These are phyloP conservation scores for Eumacrocentrus americanus DNA, from an alignment of 2,888 invertebrate species.

Conservation along the genomic window DNA sequence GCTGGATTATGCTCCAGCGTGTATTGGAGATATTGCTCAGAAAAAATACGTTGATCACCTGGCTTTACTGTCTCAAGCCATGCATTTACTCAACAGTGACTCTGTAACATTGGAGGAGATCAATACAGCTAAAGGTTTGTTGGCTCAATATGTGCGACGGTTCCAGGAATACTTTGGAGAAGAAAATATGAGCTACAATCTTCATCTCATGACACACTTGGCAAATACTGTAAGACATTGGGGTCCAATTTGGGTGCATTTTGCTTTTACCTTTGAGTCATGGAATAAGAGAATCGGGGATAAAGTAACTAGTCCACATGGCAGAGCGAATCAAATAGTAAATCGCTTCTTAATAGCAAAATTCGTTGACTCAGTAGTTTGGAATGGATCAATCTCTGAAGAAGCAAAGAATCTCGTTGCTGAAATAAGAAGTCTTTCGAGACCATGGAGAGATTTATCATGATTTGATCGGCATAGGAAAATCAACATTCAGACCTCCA, in stretches of 20 bases:
- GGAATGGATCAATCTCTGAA: background rate
- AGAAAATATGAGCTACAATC: conserved; percentile 20
- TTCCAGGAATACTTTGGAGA: conserved; percentile 14
- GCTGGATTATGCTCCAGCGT: conserved; percentile 20
- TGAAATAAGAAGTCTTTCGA: background rate
- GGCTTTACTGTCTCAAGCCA: conserved; percentile 16
- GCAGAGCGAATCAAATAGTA: conserved; percentile 3
- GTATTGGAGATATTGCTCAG: conserved; percentile 19
- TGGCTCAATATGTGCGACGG: conserved; percentile 12
- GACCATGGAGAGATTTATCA: background rate
- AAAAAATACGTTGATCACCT: conserved; percentile 11
- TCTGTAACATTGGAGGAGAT: conserved; percentile 16
- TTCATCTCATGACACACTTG: conserved; percentile 21
- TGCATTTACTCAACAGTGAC: conserved; percentile 15
- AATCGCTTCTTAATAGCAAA: conserved; percentile 3
- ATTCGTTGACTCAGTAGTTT: background rate
- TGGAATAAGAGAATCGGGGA: conserved; percentile 15
- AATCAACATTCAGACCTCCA: background rate
- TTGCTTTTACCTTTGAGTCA: conserved; percentile 24
- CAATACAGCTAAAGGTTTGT: background rate
- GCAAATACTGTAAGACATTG: conserved; percentile 10
- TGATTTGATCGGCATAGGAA: background rate
- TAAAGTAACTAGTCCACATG: conserved; percentile 11
- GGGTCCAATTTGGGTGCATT: conserved; percentile 24
- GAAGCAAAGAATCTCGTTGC: background rate